Conservation (phyloP, 2,888 invertebrate species). For the Strigamia crassipes region DNA sequence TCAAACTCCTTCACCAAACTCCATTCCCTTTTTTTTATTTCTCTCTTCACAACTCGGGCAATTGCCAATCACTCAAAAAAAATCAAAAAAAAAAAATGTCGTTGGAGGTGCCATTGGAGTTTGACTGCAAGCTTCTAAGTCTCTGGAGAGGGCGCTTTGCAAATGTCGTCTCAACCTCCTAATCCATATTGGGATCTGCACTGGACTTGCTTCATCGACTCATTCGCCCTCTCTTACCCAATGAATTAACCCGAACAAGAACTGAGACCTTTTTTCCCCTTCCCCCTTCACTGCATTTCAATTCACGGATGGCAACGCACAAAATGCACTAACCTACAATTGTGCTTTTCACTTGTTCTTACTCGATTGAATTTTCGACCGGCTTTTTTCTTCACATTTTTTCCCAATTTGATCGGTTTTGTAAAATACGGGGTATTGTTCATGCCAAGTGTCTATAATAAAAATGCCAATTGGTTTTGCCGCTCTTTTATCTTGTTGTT, state of each 20-base stretch:
- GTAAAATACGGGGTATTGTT: not conserved
- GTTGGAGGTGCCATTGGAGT: conserved; percentile 14
- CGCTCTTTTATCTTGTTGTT: conserved; percentile 23
- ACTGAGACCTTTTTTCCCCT: not conserved
- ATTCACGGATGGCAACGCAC: not conserved
- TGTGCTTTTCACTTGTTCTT: conserved; percentile 5
- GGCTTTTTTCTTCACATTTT: not conserved
- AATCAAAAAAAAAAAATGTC: conserved; percentile 19
- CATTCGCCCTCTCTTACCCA: not conserved
- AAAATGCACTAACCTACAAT: conserved; percentile 4
- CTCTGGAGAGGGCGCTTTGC: conserved; percentile 14
- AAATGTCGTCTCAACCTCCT: conserved; percentile 7
- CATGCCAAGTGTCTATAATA: conserved; percentile 24
- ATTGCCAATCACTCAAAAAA: conserved; percentile 32
- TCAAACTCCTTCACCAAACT: conserved; percentile 20
- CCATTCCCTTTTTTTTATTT: conserved; percentile 18
- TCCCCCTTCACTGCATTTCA: not conserved
- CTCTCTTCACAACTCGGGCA: conserved; percentile 26
- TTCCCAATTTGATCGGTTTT: not conserved
- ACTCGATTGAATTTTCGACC: conserved; percentile 20
- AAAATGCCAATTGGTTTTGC: conserved; percentile 23
- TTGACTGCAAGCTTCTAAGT: conserved; percentile 18
- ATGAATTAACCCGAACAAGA: conserved; percentile 17
- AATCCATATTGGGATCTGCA: conserved; percentile 4
- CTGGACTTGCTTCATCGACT: conserved; percentile 34